Percentiles rank a stretch among this genome's conserved stretches.
Evolutionary conservation across 2,888 invertebrate species (phyloP).

Genomic region (Cryptophagus acutangulus): DNA sequence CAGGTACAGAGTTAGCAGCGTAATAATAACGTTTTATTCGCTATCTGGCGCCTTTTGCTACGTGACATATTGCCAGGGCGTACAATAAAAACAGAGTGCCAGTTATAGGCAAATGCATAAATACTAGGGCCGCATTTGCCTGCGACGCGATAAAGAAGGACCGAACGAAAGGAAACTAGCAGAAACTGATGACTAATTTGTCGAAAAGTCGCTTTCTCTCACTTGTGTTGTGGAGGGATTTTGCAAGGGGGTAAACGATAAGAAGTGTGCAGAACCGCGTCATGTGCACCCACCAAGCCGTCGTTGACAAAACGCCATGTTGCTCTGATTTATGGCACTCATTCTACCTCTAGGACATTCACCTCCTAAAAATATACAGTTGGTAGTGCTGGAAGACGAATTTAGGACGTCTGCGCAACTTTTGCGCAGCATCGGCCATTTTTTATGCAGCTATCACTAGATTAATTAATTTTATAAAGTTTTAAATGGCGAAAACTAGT

Average conservation of each 20-base stretch:
- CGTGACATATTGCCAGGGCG: slow-evolving; percentile 43
- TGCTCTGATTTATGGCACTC: slow-evolving; percentile 30
- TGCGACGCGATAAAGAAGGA: slow-evolving; percentile 34
- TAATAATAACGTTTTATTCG: slow-evolving; percentile 40
- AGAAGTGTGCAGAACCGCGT: slow-evolving; percentile 25
- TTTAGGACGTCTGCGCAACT: neutral
- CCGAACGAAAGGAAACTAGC: slow-evolving; percentile 36
- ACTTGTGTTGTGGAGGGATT: no score
- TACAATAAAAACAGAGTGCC: slow-evolving; percentile 34
- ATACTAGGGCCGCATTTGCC: slow-evolving; percentile 34
- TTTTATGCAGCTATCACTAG: neutral
- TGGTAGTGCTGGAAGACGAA: neutral
- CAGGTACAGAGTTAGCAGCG: slow-evolving; percentile 36
- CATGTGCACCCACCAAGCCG: slow-evolving; percentile 25
- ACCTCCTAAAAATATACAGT: slow-evolving; percentile 21
- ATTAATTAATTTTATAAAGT: no score
- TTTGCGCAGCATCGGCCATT: neutral
- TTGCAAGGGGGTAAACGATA: slow-evolving; percentile 31
- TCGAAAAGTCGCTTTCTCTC: slow-evolving; percentile 35
- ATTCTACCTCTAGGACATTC: slow-evolving; percentile 25
- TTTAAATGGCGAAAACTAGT: no score
- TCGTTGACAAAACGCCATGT: slow-evolving; percentile 22
- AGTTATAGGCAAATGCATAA: slow-evolving; percentile 33
- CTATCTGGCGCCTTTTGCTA: slow-evolving; percentile 35
- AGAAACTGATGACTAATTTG: slow-evolving; percentile 47